phyloP scores from a whole-genome alignment of 2,797 vertebrate species.

The Scleropages formosus region DNA sequence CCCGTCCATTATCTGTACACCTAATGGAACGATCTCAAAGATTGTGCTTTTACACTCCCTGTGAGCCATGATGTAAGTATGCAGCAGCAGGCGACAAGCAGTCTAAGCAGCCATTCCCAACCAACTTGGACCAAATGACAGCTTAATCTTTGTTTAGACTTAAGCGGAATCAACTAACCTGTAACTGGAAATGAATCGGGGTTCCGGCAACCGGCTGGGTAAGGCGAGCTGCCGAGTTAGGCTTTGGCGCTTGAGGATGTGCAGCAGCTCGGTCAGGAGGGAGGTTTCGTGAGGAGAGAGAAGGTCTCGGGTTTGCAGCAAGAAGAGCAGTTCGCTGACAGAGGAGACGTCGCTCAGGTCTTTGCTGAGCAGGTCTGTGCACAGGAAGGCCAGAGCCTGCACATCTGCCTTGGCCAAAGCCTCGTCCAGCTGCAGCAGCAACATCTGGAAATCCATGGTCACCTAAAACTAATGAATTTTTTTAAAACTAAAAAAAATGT shows the following conservation, averaged over 20 bases:
- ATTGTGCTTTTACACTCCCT: too few relatives aligned
- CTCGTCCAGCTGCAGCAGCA: constrained; percentile 44
- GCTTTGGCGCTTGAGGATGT: constrained; percentile 34
- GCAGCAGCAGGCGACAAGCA: too few relatives aligned
- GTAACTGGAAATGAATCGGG: constrained; percentile 52
- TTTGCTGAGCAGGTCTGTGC: constrained; percentile 53
- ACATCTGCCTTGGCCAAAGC: constrained; percentile 45
- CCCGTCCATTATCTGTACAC: too few relatives aligned
- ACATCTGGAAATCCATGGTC: constrained; percentile 56
- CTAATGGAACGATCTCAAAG: too few relatives aligned
- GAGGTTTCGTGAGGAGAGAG: constrained; percentile 46
- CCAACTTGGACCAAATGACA: too few relatives aligned
- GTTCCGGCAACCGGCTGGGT: rapidly evolving
- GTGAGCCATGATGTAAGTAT: too few relatives aligned
- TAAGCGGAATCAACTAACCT: constrained; percentile 49
- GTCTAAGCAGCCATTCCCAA: too few relatives aligned
- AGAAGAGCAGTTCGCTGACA: constrained; percentile 51
- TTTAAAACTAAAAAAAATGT: background rate
- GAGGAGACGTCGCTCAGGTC: constrained; percentile 38
- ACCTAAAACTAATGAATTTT: constrained; percentile 24
- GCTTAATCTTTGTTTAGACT: background rate
- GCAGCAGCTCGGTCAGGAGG: constrained; percentile 63
- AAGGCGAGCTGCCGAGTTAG: constrained; percentile 41
- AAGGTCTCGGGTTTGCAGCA: constrained; percentile 41
- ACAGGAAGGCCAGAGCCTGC: constrained; percentile 63